Conservation (phyloP, 2,888 invertebrate species). For the Meteorus cinctellus region DNA sequence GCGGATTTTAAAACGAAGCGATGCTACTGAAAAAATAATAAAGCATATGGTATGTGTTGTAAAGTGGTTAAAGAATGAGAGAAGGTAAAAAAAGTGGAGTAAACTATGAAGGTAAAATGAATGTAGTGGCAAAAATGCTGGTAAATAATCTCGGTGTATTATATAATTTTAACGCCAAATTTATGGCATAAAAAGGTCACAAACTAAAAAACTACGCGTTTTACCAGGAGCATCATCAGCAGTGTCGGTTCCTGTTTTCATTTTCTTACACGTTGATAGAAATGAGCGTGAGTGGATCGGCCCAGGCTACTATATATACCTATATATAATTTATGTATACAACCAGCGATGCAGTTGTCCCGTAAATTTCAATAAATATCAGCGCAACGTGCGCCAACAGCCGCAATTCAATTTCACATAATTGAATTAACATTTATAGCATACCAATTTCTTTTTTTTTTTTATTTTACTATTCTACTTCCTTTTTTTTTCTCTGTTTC, state of each 20-base stretch:
- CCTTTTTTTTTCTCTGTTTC: not conserved
- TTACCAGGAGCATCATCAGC: slow-evolving; percentile 8
- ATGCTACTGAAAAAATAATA: too few species aligned
- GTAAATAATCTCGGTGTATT: slow-evolving; percentile 38
- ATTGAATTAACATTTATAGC: slow-evolving; percentile 42
- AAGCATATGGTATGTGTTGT: not conserved
- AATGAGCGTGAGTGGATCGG: slow-evolving; percentile 1
- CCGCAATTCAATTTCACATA: slow-evolving; percentile 46
- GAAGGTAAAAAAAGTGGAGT: not conserved
- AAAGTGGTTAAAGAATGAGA: not conserved
- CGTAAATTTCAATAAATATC: slow-evolving; percentile 49
- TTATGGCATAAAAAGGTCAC: slow-evolving; percentile 22
- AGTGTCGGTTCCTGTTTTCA: slow-evolving; percentile 43
- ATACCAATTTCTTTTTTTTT: slow-evolving; percentile 41
- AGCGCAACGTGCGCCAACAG: slow-evolving; percentile 30
- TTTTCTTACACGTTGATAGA: slow-evolving; percentile 35
- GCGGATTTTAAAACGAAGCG: too few species aligned
- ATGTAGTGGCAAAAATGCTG: slow-evolving; percentile 20
- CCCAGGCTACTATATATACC: not conserved
- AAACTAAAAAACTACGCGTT: not conserved
- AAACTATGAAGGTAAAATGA: not conserved
- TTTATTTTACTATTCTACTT: slow-evolving; percentile 29
- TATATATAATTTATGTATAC: slow-evolving; percentile 16
- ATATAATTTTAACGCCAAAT: slow-evolving; percentile 38
- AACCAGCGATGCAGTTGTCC: slow-evolving; percentile 10